Conservation (phyloP, 2,888 invertebrate genomes). For the Parnassius apollo region DNA sequence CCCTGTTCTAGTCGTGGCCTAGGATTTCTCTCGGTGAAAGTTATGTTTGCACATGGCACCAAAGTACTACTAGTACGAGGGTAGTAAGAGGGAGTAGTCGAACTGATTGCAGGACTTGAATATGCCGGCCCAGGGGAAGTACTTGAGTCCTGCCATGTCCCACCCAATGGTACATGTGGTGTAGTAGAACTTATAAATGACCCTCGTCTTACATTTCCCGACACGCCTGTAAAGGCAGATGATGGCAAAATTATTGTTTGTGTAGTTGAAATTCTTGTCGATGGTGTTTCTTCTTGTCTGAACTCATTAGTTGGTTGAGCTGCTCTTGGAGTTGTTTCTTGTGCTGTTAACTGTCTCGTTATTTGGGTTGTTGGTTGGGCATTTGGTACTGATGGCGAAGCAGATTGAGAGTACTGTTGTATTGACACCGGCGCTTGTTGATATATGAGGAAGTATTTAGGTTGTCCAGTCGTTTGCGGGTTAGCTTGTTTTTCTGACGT, state of each 20-base stretch:
- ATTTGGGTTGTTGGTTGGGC: slow-evolving; percentile 10
- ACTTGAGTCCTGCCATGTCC: slow-evolving; percentile 25
- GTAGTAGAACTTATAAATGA: slow-evolving; percentile 5
- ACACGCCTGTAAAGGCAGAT: background rate
- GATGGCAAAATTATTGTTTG: slow-evolving; percentile 8
- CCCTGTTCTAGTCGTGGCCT: slow-evolving; percentile 22
- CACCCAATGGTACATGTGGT: slow-evolving; percentile 26
- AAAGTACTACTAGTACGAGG: background rate
- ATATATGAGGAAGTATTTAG: slow-evolving; percentile 33
- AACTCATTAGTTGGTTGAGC: slow-evolving; percentile 18
- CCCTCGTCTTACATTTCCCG: slow-evolving; percentile 3
- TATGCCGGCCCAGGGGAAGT: slow-evolving; percentile 30
- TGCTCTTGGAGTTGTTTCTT: slow-evolving; percentile 16
- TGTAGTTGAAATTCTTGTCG: slow-evolving; percentile 16
- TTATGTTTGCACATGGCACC: background rate
- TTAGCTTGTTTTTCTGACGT: slow-evolving; percentile 13
- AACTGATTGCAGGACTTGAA: slow-evolving; percentile 33
- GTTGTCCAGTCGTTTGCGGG: slow-evolving; percentile 30
- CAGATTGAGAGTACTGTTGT: slow-evolving; percentile 20
- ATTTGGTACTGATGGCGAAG: slow-evolving; percentile 15
- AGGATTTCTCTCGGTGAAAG: slow-evolving; percentile 2
- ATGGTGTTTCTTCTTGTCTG: slow-evolving; percentile 6
- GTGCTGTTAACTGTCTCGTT: slow-evolving; percentile 19
- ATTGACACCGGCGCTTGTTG: slow-evolving; percentile 27
- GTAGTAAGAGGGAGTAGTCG: slow-evolving; percentile 20